Conservation (phyloP, 2,113 vertebrate species). For the Machaerirhynchus nigripectus region DNA sequence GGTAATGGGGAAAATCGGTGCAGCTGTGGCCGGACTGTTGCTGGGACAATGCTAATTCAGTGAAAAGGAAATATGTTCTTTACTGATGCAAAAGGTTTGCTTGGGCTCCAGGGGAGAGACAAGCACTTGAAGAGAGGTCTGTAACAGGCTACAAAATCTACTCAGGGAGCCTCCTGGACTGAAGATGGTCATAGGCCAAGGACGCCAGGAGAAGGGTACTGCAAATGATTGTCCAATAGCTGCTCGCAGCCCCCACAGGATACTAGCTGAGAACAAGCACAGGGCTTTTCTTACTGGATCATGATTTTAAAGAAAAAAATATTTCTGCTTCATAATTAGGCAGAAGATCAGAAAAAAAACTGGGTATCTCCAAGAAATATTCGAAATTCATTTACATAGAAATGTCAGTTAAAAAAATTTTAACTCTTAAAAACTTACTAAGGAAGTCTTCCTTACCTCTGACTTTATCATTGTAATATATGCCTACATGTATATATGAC, state of each 20-base stretch:
- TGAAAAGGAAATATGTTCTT: neutral
- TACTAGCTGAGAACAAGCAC: neutral
- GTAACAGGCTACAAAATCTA: neutral
- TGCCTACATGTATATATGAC: neutral
- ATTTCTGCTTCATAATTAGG: neutral
- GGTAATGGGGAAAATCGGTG: neutral
- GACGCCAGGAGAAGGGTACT: neutral
- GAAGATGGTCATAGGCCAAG: neutral
- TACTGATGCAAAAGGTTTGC: neutral
- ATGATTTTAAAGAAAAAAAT: neutral
- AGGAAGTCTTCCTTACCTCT: neutral
- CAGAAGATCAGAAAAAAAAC: neutral
- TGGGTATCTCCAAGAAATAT: neutral
- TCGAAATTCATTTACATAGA: neutral
- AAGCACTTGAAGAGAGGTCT: neutral
- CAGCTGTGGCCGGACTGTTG: neutral
- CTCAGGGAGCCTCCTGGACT: neutral
- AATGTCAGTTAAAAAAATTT: neutral
- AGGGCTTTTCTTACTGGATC: neutral
- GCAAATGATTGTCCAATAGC: neutral
- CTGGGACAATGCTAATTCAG: neutral
- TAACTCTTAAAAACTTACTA: neutral
- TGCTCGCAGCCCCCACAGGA: neutral
- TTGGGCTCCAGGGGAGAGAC: neutral
- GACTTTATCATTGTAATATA: neutral